Conservation (phyloP, 2,113 vertebrate species). For the Garra rufa region DNA sequence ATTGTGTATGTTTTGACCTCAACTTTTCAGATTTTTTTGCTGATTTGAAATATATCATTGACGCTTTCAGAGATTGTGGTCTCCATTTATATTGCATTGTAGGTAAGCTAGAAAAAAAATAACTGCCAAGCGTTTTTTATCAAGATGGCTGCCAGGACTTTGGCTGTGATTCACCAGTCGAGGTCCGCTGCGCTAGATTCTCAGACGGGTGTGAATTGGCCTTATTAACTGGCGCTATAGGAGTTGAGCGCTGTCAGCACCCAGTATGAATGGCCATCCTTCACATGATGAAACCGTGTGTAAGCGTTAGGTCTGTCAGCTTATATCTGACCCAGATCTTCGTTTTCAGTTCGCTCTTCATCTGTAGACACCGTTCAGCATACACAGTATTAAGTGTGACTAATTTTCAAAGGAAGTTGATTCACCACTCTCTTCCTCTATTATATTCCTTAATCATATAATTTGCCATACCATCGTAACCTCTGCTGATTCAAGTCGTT, state of each 20-base stretch:
- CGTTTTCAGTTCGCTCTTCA: conserved; percentile 4
- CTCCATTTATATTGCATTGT: not conserved
- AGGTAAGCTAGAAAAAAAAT: not conserved
- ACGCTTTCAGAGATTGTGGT: not conserved
- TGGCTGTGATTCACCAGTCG: not conserved
- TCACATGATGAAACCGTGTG: not conserved
- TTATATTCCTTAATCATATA: conserved; percentile 27
- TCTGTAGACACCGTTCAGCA: conserved; percentile 7
- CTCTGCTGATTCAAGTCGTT: conserved; percentile 25
- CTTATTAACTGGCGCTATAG: conserved; percentile 2
- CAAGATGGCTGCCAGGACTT: conserved; percentile 13
- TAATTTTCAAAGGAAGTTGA: conserved; percentile 15
- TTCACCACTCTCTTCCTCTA: not conserved
- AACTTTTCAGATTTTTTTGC: not conserved
- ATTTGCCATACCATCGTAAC: not conserved
- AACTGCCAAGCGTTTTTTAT: not conserved
- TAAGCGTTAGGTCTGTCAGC: not conserved
- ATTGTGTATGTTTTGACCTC: too few species aligned
- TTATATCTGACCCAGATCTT: conserved; percentile 7
- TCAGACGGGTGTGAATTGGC: not conserved
- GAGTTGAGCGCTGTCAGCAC: not conserved
- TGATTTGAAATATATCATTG: not conserved
- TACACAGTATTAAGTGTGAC: conserved; percentile 18
- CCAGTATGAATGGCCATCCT: not conserved
- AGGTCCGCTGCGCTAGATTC: not conserved